Evolutionary conservation across 2,797 vertebrate species (phyloP), one percentile per base, ranked within the genome.

Genomic region (Lycodopsis pacificus): DNA sequence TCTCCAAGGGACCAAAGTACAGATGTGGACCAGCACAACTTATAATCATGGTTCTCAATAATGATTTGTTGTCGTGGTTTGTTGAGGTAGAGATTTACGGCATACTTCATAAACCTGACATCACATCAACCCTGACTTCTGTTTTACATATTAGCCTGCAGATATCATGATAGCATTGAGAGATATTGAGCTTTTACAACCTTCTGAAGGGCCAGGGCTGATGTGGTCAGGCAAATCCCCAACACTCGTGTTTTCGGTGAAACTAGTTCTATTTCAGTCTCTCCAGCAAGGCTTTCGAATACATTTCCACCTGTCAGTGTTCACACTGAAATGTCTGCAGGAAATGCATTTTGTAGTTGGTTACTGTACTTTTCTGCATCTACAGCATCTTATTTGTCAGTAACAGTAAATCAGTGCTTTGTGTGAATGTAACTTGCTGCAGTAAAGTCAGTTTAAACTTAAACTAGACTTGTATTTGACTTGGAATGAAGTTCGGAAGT

Each of bases 401-500:
- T 17, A 44, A 25, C 59, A 44, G 22, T 27, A 44, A 61, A 44
- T 63, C 61, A 27, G 61, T 44, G 15, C 17, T 30, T 19, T 20
- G 40, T 46, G 62, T 63, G 9, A 44, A 62, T 42, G 59, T 15
- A 62, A 63, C 61, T 3, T 42, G 36, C 40, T 64, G 46, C 53
- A 20, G 20, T 78, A 40, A 66, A 53, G 32, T 70, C 30, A 30
- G n/a, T 58, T 38, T 61, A 12, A 77, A 30, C 20, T 46, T 46
- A 27, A 27, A 27, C 27, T 27, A 5, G 30, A 72, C 36, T 71
- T 86, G 72, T 86, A 76, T 88, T 86, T 79, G 30, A 48, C 59
- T 85, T 88, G 61, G 73, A 85, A 54, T 71, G 30, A 72, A 44
- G 67, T 76, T 76, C 20, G 63, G 82, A 81, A 86, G 56, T 79